A percentile compares a stretch with the other conserved stretches of the same genome.
These are phyloP conservation scores for Chaetodon trifasciatus DNA, from an alignment of 2,797 vertebrate genomes.

Conservation along the genomic window DNA sequence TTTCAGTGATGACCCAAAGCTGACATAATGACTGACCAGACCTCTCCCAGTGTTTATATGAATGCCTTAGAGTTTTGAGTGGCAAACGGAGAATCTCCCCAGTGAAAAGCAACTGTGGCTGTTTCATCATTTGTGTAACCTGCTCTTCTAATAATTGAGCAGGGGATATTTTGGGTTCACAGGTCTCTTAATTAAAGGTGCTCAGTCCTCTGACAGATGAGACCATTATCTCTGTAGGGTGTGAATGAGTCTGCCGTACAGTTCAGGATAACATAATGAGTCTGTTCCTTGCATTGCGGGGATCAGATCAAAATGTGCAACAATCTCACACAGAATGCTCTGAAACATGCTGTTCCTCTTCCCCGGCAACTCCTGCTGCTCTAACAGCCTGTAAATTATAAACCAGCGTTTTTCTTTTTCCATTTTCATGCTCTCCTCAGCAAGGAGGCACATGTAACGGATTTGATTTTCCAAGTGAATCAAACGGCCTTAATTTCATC, in stretches of 20 bases:
- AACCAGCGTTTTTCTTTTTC: background rate
- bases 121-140: conserved; percentile 59
- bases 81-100: background rate
- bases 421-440: background rate
- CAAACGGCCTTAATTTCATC: conserved; percentile 7
- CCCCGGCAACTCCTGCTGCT: background rate
- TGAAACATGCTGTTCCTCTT: conserved; percentile 17
- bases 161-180: conserved; percentile 69
- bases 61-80: background rate
- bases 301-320: conserved; percentile 35
- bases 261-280: conserved; percentile 70
- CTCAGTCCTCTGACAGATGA: conserved; percentile 71
- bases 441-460: background rate
- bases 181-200: conserved; percentile 71
- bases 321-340: conserved; percentile 12
- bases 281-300: conserved; percentile 48
- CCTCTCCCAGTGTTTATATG: background rate
- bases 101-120: conserved; percentile 9
- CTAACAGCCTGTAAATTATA: conserved; percentile 8
- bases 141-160: conserved; percentile 56
- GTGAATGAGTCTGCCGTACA: conserved; percentile 63
- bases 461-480: conserved; percentile 14
- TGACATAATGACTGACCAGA: conserved; percentile 3
- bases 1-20: background rate
- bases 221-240: conserved; percentile 74